Percentiles rank a stretch among this genome's conserved stretches.
These are phyloP conservation scores for Tauraco erythrolophus DNA, from an alignment of 2,113 vertebrate species.

Conservation along the genomic window DNA sequence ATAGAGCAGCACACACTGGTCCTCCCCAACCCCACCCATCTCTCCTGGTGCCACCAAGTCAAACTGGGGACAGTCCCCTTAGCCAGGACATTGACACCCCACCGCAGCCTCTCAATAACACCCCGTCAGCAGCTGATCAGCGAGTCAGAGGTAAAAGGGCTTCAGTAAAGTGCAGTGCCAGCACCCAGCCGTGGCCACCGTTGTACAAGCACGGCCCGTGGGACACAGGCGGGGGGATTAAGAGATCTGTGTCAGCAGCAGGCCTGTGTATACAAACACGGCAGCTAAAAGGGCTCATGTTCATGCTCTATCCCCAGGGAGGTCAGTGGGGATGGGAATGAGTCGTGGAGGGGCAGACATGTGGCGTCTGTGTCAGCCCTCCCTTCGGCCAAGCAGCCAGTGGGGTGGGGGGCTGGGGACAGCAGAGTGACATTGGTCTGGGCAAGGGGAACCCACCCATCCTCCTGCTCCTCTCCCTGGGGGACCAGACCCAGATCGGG, in stretches of 20 bases:
- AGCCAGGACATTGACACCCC: neutral
- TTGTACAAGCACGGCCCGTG: conserved; percentile 47
- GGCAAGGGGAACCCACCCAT: neutral
- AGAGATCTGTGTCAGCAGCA: conserved; percentile 71
- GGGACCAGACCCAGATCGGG: neutral
- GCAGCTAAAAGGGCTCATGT: conserved; percentile 6
- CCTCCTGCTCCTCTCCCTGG: neutral
- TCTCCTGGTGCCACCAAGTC: neutral
- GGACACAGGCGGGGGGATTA: conserved; percentile 75
- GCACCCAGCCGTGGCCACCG: conserved; percentile 69
- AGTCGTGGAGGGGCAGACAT: neutral
- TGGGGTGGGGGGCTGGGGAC: neutral
- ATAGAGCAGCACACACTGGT: rapidly evolving
- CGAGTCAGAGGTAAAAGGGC: conserved; percentile 81
- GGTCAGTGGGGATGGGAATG: neutral
- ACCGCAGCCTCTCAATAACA: conserved; percentile 7
- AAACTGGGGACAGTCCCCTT: neutral
- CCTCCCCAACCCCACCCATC: no score
- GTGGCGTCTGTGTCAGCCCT: neutral
- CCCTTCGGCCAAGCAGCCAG: neutral
- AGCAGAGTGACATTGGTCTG: neutral
- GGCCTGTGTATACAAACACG: conserved; percentile 53
- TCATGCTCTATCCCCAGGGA: conserved; percentile 33
- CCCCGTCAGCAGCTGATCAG: conserved; percentile 90
- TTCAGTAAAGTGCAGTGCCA: conserved; percentile 85